Evolutionary conservation across 30 jellyfish, hydroid and myxozoan species (phyloP), one percentile per base, ranked within the genome.

Genomic region (Aurelia aurita complex sp. Pacific): DNA sequence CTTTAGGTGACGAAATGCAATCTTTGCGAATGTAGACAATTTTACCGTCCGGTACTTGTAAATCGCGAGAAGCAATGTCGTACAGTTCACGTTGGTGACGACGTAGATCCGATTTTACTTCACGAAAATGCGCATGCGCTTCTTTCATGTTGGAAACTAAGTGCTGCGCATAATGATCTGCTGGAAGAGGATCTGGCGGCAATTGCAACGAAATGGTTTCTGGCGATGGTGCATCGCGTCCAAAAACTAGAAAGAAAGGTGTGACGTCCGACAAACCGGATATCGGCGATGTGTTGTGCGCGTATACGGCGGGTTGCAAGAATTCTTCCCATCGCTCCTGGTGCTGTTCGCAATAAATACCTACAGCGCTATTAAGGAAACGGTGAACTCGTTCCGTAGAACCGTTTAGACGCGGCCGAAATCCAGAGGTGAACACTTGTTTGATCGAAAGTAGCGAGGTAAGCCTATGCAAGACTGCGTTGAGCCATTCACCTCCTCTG

Each of bases 351-450:
- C 87, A 77, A 77, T 23, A 77, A 5, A 77, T 81, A 4, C 80
- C 84, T 4, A 81, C 68, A 17, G 91, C 83, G 67, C 77, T 60
- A 78, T 81, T 67, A 6, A 38, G 75, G 11, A 81, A 81, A 32
- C 85, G 76, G 50, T 81, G 91, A 15, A 81, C 84, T 52, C 77
- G 83, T 55, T 81, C 91, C 0, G 91, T 81, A 8, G 91, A 66
- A 36, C 83, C 91, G 18, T 81, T 69, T 35, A 81, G 34, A 76
- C 91, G 75, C 4, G 91, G 83, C 0, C 84, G 64, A 81, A 46
- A 81, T 3, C 88, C 88, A 9, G 88, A 78, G 7, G 88, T 62
- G 9, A n/a, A 53, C 4, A 74, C 55, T 8, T 34, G 81, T 4
- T 19, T 62, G 19, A 77, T 64, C 15, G 46, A 36, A 35, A 53